These are phyloP conservation scores for Scrobipalpa costella DNA, from an alignment of 2,888 invertebrate species.

Conservation along the genomic window DNA sequence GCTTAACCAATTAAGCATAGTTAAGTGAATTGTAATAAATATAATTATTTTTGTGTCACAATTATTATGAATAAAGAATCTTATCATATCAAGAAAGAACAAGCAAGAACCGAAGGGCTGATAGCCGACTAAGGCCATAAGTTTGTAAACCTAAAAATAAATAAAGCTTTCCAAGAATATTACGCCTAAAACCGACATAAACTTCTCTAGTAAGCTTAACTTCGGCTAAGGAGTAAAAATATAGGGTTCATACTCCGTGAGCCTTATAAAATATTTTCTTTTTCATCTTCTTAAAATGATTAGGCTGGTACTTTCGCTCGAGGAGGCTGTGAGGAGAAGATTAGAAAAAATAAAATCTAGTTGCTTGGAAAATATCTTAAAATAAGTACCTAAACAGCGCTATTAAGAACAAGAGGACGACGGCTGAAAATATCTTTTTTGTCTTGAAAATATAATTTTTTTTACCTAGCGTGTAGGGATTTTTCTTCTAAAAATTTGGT, in stretches of 20 bases:
- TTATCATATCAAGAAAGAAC: too few species aligned
- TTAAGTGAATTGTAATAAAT: too few species aligned
- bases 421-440: too few species aligned
- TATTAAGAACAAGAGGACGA: too few species aligned
- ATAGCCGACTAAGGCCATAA: neutral
- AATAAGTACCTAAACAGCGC: neutral
- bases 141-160: slow-evolving; percentile 20
- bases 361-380: neutral
- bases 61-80: too few species aligned
- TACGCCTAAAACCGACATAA: slow-evolving; percentile 23
- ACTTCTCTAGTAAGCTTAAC: slow-evolving; percentile 23
- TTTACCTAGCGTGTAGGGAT: too few species aligned
- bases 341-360: neutral
- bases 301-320: neutral
- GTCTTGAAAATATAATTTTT: too few species aligned
- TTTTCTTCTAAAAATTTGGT: too few species aligned
- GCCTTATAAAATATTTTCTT: slow-evolving; percentile 5
- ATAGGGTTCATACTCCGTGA: slow-evolving; percentile 14
- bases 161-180: slow-evolving; percentile 24
- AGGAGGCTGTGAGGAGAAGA: neutral
- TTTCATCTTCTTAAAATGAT: slow-evolving; percentile 6
- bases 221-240: slow-evolving; percentile 22
- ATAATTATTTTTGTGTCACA: too few species aligned
- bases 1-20: too few species aligned
- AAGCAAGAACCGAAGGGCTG: too few species aligned